A percentile compares a stretch with the other conserved stretches of the same genome.
Evolutionary conservation across 2,113 vertebrate species (phyloP).

Genomic region (Clarias gariepinus): DNA sequence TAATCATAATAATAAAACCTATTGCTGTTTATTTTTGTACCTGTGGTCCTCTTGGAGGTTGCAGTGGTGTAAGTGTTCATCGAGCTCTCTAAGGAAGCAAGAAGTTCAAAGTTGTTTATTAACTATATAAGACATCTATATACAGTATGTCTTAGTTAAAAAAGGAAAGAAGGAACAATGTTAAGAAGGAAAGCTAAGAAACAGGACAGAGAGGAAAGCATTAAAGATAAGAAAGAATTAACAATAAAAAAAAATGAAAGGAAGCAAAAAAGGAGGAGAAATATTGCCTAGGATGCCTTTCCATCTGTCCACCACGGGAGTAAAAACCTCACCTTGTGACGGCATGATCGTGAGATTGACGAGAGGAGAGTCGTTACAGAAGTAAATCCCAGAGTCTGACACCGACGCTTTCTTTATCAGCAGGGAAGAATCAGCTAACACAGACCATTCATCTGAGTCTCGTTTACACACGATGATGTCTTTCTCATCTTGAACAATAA

Average conservation of each 20-base stretch:
- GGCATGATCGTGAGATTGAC: neutral
- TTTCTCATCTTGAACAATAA: neutral
- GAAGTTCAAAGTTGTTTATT: neutral
- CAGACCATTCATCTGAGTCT: neutral
- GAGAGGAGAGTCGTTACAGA: neutral
- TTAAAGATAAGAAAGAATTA: neutral
- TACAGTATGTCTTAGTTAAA: no score
- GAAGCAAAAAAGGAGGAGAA: no score
- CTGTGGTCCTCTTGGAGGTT: neutral
- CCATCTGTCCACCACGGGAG: no score
- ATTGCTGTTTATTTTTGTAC: neutral
- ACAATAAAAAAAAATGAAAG: neutral
- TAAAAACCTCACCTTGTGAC: neutral
- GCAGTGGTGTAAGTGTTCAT: neutral
- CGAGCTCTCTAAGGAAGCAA: neutral
- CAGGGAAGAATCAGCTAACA: neutral
- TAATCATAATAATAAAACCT: no score
- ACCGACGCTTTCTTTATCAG: neutral
- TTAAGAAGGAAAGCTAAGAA: neutral
- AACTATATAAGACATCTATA: no score
- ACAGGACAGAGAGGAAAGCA: neutral
- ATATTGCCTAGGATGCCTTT: no score
- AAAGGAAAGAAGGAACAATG: no score
- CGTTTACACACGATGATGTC: conserved; percentile 11
- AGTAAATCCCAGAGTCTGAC: conserved; percentile 11